These are phyloP conservation scores for Octodon degus DNA, from an alignment of 2,113 vertebrate genomes.

Conservation along the genomic window DNA sequence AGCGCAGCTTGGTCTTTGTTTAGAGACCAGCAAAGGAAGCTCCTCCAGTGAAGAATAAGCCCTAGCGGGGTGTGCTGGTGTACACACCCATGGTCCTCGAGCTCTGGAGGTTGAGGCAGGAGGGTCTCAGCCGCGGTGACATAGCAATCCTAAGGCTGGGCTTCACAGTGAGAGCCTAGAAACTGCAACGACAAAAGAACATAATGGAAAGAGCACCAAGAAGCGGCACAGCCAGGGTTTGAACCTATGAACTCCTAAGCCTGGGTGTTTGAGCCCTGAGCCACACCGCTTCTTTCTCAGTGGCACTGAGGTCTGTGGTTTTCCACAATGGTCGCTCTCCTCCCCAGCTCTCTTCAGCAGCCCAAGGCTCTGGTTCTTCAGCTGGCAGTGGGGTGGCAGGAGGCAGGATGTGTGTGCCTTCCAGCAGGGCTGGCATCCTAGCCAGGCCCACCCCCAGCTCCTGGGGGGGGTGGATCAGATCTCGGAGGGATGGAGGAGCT, in stretches of 20 bases:
- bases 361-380: background rate
- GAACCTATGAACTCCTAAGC: background rate
- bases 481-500: background rate
- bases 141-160: background rate
- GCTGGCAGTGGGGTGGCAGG: background rate
- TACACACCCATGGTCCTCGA: background rate
- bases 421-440: conserved; percentile 17
- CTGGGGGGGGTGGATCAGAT: background rate
- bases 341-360: background rate
- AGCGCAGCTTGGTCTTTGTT: background rate
- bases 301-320: background rate
- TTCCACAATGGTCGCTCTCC: background rate
- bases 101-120: background rate
- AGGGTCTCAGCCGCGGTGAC: background rate
- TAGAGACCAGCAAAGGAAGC: background rate
- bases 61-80: background rate
- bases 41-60: background rate
- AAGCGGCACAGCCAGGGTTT: background rate
- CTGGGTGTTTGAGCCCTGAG: background rate
- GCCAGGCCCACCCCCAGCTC: background rate
- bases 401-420: conserved; percentile 7
- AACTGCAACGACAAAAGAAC: background rate
- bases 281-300: background rate
- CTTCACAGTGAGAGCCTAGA: background rate
- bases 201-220: background rate